Percentiles rank a stretch among this genome's conserved stretches.
Conservation (phyloP, 1,140 invertebrate species). For the Dinothrombium tinctorium region DNA sequence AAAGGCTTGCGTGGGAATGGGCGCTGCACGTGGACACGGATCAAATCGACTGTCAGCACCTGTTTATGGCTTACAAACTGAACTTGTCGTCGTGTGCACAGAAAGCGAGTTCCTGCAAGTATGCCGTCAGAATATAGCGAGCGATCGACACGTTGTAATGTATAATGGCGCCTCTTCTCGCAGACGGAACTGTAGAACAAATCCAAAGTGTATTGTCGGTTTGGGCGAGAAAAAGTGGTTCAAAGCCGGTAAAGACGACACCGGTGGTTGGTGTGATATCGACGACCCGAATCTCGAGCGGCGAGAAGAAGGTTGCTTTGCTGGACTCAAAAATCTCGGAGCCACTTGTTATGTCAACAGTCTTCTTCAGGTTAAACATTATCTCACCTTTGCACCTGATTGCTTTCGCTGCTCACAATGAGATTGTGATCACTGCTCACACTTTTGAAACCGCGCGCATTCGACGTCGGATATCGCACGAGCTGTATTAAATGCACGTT, state of each 20-base stretch:
- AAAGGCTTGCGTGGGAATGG: not conserved
- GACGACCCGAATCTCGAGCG: constrained; percentile 26
- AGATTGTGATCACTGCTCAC: too few species aligned
- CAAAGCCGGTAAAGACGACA: constrained; percentile 16
- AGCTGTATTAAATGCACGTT: too few species aligned
- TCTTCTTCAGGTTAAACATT: constrained; percentile 29
- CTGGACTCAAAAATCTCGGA: constrained; percentile 42
- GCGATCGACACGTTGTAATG: not conserved
- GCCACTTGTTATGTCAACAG: constrained; percentile 50
- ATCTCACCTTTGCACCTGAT: not conserved
- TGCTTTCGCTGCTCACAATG: not conserved
- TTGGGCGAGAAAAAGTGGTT: constrained; percentile 33
- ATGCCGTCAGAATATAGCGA: constrained; percentile 5
- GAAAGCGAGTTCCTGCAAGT: constrained; percentile 19
- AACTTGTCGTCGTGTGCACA: constrained; percentile 12
- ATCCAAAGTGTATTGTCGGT: constrained; percentile 38
- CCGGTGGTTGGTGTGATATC: constrained; percentile 21
- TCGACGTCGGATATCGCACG: too few species aligned
- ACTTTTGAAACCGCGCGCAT: too few species aligned
- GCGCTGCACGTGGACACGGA: not conserved
- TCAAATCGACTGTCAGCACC: not conserved
- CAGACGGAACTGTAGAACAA: constrained; percentile 36
- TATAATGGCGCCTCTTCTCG: not conserved
- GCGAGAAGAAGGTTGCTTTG: constrained; percentile 21
- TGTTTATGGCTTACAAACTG: not conserved